A percentile compares a stretch with the other conserved stretches of the same genome.
phyloP scores from a whole-genome alignment of 2,113 vertebrate genomes.

The Strix aluco region DNA sequence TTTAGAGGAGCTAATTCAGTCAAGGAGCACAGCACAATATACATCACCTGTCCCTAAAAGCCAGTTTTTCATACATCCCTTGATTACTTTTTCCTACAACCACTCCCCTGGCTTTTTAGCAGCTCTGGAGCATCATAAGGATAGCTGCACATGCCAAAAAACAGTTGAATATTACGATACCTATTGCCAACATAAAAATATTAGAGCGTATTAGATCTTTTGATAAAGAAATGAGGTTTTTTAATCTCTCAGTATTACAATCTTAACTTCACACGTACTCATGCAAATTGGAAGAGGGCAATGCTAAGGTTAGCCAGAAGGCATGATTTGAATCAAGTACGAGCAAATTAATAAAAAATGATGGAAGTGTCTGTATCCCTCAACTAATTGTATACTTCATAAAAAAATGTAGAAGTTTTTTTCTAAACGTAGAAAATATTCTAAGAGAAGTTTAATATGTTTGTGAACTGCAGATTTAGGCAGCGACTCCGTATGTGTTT shows the following conservation, averaged over 20 bases:
- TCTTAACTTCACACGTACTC: not conserved
- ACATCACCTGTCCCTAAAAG: not conserved
- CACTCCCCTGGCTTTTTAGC: not conserved
- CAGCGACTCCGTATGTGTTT: not conserved
- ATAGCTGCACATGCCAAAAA: not conserved
- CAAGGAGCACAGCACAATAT: not conserved
- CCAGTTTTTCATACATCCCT: not conserved
- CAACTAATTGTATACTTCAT: not conserved
- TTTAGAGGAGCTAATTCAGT: not conserved
- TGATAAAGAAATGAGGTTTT: constrained; percentile 34
- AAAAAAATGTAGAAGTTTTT: not conserved
- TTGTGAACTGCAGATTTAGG: not conserved
- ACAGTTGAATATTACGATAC: fast-evolving
- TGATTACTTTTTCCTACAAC: not conserved
- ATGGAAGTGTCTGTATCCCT: not conserved
- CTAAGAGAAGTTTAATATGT: not conserved
- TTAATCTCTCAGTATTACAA: not conserved
- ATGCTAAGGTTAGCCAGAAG: constrained; percentile 23
- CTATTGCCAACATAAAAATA: constrained; percentile 32
- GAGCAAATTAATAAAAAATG: not conserved
- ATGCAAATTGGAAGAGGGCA: constrained; percentile 11
- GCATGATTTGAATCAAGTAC: not conserved
- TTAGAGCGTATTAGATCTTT: constrained; percentile 3
- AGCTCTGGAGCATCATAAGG: not conserved
- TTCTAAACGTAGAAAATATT: not conserved